phyloP scores from a whole-genome alignment of 1,140 invertebrate genomes.

The Aphelinus atriplicis region DNA sequence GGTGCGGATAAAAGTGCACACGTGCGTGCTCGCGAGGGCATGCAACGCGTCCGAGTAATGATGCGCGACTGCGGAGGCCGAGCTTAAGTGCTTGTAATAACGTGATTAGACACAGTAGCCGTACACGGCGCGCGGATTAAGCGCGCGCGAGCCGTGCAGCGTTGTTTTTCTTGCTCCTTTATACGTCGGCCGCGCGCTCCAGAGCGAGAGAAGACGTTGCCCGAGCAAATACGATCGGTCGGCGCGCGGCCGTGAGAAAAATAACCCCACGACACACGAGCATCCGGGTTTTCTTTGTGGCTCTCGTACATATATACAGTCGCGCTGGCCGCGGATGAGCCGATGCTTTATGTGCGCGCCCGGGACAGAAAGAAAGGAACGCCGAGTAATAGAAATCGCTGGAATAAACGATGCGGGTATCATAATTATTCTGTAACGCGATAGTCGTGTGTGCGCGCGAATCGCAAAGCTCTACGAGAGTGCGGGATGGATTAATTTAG shows the following conservation, averaged over 20 bases:
- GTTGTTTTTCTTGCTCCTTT: neutral
- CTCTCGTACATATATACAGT: neutral
- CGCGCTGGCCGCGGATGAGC: constrained; percentile 1
- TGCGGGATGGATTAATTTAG: no score
- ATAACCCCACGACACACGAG: no score
- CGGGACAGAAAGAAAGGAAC: neutral
- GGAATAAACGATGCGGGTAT: no score
- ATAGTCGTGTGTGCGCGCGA: no score
- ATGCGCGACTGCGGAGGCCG: constrained; percentile 28
- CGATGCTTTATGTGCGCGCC: constrained; percentile 1
- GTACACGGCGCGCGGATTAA: constrained; percentile 22
- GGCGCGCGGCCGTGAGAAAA: neutral
- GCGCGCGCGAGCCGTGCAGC: neutral
- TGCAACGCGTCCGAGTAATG: constrained; percentile 36
- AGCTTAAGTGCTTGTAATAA: constrained; percentile 37
- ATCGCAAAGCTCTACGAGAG: no score
- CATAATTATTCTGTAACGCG: no score
- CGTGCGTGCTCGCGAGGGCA: constrained; percentile 14
- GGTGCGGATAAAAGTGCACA: constrained; percentile 28
- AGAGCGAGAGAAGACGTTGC: neutral
- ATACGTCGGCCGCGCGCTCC: no score
- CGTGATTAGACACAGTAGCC: constrained; percentile 37
- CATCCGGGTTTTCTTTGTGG: constrained; percentile 25
- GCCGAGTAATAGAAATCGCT: no score
- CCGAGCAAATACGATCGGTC: constrained; percentile 3